These are phyloP conservation scores for Eurypyga helias DNA, from an alignment of 2,113 vertebrate genomes.

Conservation along the genomic window DNA sequence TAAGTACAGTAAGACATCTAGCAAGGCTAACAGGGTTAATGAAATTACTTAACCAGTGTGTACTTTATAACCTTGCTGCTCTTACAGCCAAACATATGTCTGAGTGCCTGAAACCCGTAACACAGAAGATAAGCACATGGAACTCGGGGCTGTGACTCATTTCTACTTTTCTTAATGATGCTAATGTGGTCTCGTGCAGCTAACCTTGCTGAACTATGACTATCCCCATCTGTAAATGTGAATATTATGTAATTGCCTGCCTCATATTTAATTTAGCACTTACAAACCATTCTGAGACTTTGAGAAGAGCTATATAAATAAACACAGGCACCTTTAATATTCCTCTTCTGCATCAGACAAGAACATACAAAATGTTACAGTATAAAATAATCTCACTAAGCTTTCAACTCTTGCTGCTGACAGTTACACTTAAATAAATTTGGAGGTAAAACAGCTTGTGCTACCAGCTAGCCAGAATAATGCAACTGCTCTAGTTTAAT, in stretches of 20 bases:
- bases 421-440: not conserved
- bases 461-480: not conserved
- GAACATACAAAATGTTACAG: not conserved
- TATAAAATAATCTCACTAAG: not conserved
- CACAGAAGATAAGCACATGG: not conserved
- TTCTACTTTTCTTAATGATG: not conserved
- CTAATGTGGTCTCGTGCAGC: not conserved
- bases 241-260: not conserved
- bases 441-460: not conserved
- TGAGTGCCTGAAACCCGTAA: not conserved
- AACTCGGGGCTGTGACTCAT: not conserved
- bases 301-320: not conserved
- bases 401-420: conserved; percentile 5
- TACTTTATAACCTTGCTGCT: not conserved
- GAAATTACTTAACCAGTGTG: not conserved
- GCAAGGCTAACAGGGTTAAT: not conserved
- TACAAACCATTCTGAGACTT: not conserved
- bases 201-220: not conserved
- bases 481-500: not conserved
- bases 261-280: not conserved
- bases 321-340: not conserved
- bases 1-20: not conserved
- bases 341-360: not conserved
- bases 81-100: not conserved
- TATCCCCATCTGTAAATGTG: not conserved